phyloP scores from a whole-genome alignment of 1,140 invertebrate genomes.

The Centruroides sculpturatus region DNA sequence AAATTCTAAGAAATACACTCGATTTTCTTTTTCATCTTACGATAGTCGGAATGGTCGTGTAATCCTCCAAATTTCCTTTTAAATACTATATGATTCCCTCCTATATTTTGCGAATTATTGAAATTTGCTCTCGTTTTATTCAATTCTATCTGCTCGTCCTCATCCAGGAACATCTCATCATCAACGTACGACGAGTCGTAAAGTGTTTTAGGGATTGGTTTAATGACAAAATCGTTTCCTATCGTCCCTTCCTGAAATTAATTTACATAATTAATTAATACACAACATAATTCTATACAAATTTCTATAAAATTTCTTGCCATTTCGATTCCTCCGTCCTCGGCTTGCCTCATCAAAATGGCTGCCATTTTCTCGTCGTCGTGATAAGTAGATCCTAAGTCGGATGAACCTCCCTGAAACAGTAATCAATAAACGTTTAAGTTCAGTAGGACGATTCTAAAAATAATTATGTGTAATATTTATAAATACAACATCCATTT shows the following conservation, averaged over 20 bases:
- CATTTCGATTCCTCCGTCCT: constrained; percentile 61
- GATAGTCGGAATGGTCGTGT: constrained; percentile 15
- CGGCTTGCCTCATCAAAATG: constrained; percentile 54
- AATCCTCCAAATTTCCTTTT: constrained; percentile 10
- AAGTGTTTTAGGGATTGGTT: constrained; percentile 50
- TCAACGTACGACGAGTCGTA: constrained; percentile 37
- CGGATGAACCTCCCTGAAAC: constrained; percentile 30
- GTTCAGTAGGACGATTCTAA: too few relatives aligned
- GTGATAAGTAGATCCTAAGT: constrained; percentile 65
- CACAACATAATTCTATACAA: not conserved
- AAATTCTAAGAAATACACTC: too few relatives aligned
- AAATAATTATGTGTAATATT: too few relatives aligned
- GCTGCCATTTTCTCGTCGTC: constrained; percentile 70
- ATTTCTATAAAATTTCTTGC: constrained; percentile 35
- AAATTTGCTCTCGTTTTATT: constrained; percentile 2
- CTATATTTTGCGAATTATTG: constrained; percentile 10
- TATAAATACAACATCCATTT: too few relatives aligned
- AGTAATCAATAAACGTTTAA: constrained; percentile 20
- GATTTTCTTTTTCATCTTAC: constrained; percentile 2
- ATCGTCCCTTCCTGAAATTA: constrained; percentile 67
- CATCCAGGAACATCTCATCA: constrained; percentile 56
- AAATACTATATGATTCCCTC: constrained; percentile 17
- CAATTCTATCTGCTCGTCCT: constrained; percentile 32
- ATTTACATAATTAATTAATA: not conserved
- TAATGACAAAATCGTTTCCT: constrained; percentile 69